Conservation (phyloP, 1,140 invertebrate species). For the Prorops nasuta region DNA sequence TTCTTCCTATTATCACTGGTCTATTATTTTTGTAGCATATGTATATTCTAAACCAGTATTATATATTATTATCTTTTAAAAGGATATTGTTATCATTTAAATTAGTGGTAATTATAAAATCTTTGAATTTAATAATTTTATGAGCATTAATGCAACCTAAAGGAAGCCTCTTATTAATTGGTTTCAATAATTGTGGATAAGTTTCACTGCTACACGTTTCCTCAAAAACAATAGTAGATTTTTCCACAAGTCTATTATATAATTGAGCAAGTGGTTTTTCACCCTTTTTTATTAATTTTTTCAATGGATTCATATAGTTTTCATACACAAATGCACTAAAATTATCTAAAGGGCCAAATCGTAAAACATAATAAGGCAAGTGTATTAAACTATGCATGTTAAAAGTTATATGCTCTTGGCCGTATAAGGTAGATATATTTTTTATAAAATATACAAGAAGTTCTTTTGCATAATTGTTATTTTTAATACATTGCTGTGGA, state of each 20-base stretch:
- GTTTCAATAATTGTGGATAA: neutral
- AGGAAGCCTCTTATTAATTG: neutral
- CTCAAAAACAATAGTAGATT: neutral
- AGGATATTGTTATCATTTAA: constrained; percentile 2
- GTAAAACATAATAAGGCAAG: constrained; percentile 4
- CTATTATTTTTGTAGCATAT: neutral
- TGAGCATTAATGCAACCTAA: neutral
- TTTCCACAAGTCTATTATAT: constrained; percentile 4
- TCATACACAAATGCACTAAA: constrained; percentile 16
- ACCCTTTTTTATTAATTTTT: constrained; percentile 5
- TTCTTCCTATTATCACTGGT: neutral
- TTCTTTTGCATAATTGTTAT: constrained; percentile 4
- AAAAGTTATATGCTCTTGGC: neutral
- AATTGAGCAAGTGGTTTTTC: constrained; percentile 11
- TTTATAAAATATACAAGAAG: constrained; percentile 4
- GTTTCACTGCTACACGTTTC: neutral
- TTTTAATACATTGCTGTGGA: neutral
- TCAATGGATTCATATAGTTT: constrained; percentile 11
- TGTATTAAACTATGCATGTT: constrained; percentile 13
- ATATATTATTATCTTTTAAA: neutral
- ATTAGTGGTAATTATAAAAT: neutral
- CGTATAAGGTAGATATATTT: constrained; percentile 4
- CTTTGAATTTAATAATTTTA: neutral
- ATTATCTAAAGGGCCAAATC: constrained; percentile 3
- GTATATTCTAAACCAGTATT: too few species aligned